These are phyloP conservation scores for Anolis carolinensis DNA, from an alignment of 2,113 vertebrate species.

Conservation along the genomic window DNA sequence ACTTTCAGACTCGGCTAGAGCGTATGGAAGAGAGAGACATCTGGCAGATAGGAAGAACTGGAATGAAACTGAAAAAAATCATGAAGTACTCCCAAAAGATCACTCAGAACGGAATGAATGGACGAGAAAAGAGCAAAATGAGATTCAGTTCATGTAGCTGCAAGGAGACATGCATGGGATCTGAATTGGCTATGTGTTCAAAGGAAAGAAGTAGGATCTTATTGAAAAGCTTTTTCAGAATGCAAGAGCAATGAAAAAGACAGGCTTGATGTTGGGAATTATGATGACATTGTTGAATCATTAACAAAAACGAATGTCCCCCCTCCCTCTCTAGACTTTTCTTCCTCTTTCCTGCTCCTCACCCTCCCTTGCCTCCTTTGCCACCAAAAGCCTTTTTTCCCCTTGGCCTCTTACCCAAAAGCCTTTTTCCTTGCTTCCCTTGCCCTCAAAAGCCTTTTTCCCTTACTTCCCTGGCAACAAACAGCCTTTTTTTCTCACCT, in stretches of 20 bases:
- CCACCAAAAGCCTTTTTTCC: no score
- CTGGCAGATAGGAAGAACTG: not conserved
- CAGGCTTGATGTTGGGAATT: not conserved
- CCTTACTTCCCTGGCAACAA: no score
- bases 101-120: not conserved
- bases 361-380: no score
- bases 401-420: no score
- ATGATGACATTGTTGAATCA: not conserved
- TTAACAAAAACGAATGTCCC: no score
- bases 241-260: not conserved
- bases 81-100: not conserved
- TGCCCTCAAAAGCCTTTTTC: no score
- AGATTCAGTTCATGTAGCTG: not conserved
- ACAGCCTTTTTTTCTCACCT: no score
- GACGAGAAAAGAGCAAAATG: not conserved
- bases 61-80: not conserved
- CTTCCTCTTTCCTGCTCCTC: no score
- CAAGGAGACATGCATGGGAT: not conserved
- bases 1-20: rapidly evolving
- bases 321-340: no score
- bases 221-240: not conserved
- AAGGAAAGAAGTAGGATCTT: not conserved
- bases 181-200: not conserved
- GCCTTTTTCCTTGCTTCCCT: no score
- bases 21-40: slow-evolving; percentile 26